Evolutionary conservation across 2,888 invertebrate genomes (phyloP), one percentile per base, ranked within the genome.

Genomic region (Euproctis similis): DNA sequence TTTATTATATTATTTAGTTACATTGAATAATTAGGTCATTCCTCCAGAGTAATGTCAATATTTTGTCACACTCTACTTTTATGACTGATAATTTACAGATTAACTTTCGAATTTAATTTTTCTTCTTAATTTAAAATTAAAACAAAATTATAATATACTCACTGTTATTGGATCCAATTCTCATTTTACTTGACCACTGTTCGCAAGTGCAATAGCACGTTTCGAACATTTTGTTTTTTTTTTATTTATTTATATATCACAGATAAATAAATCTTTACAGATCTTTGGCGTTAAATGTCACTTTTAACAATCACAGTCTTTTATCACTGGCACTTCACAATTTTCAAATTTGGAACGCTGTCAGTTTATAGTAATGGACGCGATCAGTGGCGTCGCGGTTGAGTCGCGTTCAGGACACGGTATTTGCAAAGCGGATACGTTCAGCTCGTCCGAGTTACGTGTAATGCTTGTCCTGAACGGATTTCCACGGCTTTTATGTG

Each of bases 401-500:
- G 55, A 42, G 49, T 49, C 45, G 42, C 49, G 63, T 69, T 62
- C 56, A 64, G 72, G 63, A 57, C 48, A 41, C 59, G 58, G 43
- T 55, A 54, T 60, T 49, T 50, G 24, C 56, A 46, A n/a, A 54
- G 65, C 66, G 65, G 74, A 63, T 68, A 63, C 63, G 80, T 78
- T 76, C 81, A 68, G 77, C 61, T 63, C 60, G 71, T n/a, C 70
- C 60, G 81, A 71, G 64, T 72, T 73, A 71, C 70, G 58, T 74
- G 67, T 72, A 77, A 70, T 81, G 78, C 73, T 70, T 73, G 72
- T 76, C 81, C 81, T 81, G 80, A 74, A 75, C 72, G 67, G 64
- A 71, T 80, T 81, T 74, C 72, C 69, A 71, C 67, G 58, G 73
- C 76, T 81, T 82, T 80, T 82, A 82, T 80, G 78, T 74, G 49